Evolutionary conservation across 2,797 vertebrate species (phyloP).

Genomic region (Orientallactaga sibirica): DNA sequence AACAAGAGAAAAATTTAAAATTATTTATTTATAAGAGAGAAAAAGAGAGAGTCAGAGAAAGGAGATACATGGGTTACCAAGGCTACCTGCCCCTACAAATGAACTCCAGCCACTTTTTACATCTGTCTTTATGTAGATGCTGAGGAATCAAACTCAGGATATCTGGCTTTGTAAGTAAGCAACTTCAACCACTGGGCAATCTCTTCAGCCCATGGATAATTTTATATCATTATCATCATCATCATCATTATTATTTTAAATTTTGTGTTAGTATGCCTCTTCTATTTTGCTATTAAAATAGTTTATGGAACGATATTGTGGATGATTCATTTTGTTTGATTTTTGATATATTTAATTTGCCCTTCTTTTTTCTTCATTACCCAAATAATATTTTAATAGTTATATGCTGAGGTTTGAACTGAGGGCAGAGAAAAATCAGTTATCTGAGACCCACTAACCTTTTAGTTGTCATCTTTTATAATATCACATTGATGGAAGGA

Average conservation of each 20-base stretch:
- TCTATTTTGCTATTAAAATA: background rate
- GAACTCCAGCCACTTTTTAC: too few species aligned
- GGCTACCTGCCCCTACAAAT: too few species aligned
- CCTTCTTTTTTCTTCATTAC: background rate
- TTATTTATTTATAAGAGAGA: too few species aligned
- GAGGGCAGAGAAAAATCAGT: background rate
- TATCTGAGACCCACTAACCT: background rate
- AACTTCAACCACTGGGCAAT: too few species aligned
- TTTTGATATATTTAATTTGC: background rate
- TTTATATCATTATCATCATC: background rate
- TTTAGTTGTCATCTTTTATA: background rate
- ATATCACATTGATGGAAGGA: background rate
- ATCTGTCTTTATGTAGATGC: too few species aligned
- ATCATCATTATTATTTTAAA: background rate
- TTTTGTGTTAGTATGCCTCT: background rate
- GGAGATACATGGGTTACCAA: too few species aligned
- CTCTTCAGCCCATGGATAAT: background rate
- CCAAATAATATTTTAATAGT: background rate
- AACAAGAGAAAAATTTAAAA: background rate
- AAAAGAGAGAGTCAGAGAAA: too few species aligned
- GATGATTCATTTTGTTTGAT: background rate
- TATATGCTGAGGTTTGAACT: background rate
- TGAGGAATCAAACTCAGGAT: too few species aligned
- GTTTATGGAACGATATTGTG: background rate
- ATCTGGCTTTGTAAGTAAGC: too few species aligned